Evolutionary conservation across 2,113 vertebrate genomes (phyloP).

Genomic region (Rhinogobius similis): DNA sequence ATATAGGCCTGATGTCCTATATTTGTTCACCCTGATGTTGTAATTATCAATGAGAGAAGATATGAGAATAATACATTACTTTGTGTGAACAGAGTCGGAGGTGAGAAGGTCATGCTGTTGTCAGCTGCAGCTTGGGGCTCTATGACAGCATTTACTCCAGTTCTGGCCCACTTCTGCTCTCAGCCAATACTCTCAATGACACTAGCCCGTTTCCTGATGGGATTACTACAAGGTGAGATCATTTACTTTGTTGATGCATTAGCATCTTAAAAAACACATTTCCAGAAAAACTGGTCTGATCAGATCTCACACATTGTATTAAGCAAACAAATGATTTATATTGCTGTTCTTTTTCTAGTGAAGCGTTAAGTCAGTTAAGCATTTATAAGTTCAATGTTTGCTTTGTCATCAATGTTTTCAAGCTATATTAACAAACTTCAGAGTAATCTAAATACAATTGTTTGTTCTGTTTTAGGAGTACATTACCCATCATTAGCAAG

Average conservation of each 20-base stretch:
- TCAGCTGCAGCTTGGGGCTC: conserved; percentile 90
- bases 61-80: background rate
- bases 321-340: too few species aligned
- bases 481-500: conserved; percentile 82
- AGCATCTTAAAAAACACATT: too few species aligned
- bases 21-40: background rate
- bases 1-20: background rate
- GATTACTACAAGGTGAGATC: conserved; percentile 90
- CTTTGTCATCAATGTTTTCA: background rate
- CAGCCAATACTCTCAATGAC: conserved; percentile 87
- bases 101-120: conserved; percentile 91
- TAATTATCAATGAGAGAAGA: background rate
- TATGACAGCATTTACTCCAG: conserved; percentile 85
- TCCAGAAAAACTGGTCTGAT: background rate
- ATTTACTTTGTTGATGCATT: background rate
- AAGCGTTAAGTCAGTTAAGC: too few species aligned
- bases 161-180: conserved; percentile 83
- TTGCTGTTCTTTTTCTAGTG: too few species aligned
- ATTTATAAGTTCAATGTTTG: background rate
- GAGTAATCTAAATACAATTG: background rate
- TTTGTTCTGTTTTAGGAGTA: conserved; percentile 68
- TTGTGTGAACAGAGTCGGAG: conserved; percentile 83
- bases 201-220: conserved; percentile 87
- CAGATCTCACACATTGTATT: background rate
- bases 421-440: background rate